Evolutionary conservation across 1,140 invertebrate genomes (phyloP).

Genomic region (Drosophila busckii): DNA sequence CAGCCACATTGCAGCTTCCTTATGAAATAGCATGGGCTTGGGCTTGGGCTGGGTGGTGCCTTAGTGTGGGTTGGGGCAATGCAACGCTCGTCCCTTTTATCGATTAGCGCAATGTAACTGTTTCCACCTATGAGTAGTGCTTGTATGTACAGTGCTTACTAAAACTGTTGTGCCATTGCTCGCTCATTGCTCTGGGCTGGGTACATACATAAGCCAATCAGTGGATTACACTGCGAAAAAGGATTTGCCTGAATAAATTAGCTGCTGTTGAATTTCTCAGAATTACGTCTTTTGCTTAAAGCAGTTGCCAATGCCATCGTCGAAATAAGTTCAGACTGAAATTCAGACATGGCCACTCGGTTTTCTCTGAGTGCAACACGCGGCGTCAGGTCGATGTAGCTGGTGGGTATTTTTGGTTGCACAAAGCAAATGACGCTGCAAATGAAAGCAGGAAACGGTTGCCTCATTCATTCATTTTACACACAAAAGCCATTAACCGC

Average conservation of each 20-base stretch:
- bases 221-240: too few relatives aligned
- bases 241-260: too few relatives aligned
- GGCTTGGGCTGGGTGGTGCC: neutral
- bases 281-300: too few relatives aligned
- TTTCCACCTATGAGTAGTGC: slow-evolving; percentile 27
- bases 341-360: too few relatives aligned
- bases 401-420: slow-evolving; percentile 13
- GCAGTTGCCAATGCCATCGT: too few relatives aligned
- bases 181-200: too few relatives aligned
- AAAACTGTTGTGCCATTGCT: neutral
- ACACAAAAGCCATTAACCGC: slow-evolving; percentile 76
- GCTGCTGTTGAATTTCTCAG: too few relatives aligned
- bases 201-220: slow-evolving; percentile 27
- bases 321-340: too few relatives aligned
- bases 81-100: slow-evolving; percentile 26
- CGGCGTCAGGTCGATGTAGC: neutral
- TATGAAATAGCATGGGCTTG: too few relatives aligned
- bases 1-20: slow-evolving; percentile 34
- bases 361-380: neutral
- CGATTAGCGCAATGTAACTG: slow-evolving; percentile 62
- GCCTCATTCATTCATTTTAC: slow-evolving; percentile 71
- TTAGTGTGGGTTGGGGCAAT: neutral
- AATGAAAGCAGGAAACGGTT: slow-evolving; percentile 72
- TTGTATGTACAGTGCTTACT: neutral
- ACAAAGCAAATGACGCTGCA: slow-evolving; percentile 69